Base-by-base conservation (phyloP, 1,140 invertebrate species). In the Tetramorium simillimum region DNA sequence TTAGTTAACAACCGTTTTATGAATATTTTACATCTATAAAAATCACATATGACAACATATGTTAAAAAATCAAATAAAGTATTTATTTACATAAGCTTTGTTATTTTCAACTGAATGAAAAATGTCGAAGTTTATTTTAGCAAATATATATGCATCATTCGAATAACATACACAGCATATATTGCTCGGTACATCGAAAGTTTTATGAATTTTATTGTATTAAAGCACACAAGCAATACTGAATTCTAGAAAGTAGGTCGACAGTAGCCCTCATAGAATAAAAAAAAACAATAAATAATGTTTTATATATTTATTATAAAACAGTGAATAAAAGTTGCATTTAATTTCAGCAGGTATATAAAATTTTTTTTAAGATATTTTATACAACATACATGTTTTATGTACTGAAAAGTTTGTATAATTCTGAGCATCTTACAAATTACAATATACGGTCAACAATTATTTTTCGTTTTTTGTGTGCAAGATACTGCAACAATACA, bases 391-490 rank as follows among this genome's bases (percentile, higher is more conserved):
- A 91, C 90, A 89, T 91, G 72, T 86, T 88, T 73, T 90, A 90
- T 77, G 81, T 75, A 86, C 2, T 90, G 86, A 70, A 91, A 91
- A 88, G 56, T 92, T 88, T 92, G 69, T 76, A 88, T 81, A 87
- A 81, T 89, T 89, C 70, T 88, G 92, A 92, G 91, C 88, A 91
- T 90, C 91, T 92, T 92, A 92, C 87, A 91, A 92, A 89, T 92
- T 92, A 92, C 84, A 91, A 88, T 88, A 62, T 86, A 91, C 43
- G 40, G 73, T 89, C 53, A 88, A 91, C 81, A 91, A 91, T 90
- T 49, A 43, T 63, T 75, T 33, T 58, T 60, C 65, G 28, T 76
- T 62, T 62, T 72, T 86, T 77, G 72, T 87, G 63, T 86, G 85
- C 60, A 86, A 87, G 60, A 90, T 87, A 86, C 53, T 89, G 86